These are phyloP conservation scores for Agrilus cyanescens DNA, from an alignment of 2,888 invertebrate genomes.

Conservation along the genomic window DNA sequence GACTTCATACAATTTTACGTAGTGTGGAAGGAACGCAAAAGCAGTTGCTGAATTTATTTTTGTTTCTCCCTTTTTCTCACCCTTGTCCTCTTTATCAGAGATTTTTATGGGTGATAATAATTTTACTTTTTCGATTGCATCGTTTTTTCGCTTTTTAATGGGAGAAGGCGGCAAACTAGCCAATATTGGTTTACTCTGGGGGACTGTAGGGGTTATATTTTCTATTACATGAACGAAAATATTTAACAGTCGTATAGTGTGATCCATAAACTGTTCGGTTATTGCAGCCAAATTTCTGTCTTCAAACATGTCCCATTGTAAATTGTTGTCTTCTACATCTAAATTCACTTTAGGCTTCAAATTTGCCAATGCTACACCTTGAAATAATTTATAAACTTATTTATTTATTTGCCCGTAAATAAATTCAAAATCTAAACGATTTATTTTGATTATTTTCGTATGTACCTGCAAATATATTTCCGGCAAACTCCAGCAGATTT, in stretches of 20 bases:
- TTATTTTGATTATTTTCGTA: neutral
- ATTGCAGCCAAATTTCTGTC: conserved; percentile 38
- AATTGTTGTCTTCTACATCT: conserved; percentile 15
- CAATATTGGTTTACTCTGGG: conserved; percentile 41
- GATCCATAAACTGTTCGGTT: conserved; percentile 53
- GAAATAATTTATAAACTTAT: conserved; percentile 10
- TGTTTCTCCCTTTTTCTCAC: conserved; percentile 25
- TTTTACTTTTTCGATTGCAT: conserved; percentile 28
- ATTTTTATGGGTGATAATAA: conserved; percentile 19
- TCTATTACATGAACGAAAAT: conserved; percentile 66
- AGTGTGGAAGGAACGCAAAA: conserved; percentile 62
- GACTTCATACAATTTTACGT: conserved; percentile 73
- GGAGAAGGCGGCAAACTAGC: conserved; percentile 43
- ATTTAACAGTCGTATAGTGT: conserved; percentile 59
- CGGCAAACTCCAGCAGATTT: conserved; percentile 40
- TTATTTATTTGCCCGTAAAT: conserved; percentile 14
- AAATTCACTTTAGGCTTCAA: conserved; percentile 19
- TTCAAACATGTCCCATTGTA: conserved; percentile 33
- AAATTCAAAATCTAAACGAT: neutral
- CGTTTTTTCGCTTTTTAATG: conserved; percentile 33
- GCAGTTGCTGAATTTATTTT: conserved; percentile 41
- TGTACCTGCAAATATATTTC: conserved; percentile 46
- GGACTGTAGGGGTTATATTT: conserved; percentile 46
- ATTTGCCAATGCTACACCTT: conserved; percentile 11
- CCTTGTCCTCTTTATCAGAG: conserved; percentile 27